phyloP scores from a whole-genome alignment of 2,797 vertebrate species.

The Chelonia mydas region DNA sequence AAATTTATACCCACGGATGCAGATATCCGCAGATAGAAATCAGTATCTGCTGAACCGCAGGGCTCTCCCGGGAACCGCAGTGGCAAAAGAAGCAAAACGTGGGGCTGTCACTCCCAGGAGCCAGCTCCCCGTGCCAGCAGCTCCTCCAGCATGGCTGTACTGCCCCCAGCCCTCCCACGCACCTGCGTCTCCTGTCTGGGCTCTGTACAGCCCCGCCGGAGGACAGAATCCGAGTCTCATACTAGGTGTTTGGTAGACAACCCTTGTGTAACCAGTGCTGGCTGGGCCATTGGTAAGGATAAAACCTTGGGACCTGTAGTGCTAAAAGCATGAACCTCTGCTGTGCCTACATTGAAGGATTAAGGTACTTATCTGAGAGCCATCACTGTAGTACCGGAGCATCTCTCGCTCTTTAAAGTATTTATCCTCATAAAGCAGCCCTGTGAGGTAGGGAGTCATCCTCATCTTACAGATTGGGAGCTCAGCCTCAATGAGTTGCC shows the following conservation, averaged over 20 bases:
- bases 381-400: not conserved
- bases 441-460: not conserved
- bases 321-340: not conserved
- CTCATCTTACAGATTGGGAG: not conserved
- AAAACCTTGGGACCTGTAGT: not conserved
- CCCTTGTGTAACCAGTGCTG: not conserved
- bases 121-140: too few relatives aligned
- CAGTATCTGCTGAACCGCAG: too few relatives aligned
- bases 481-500: not conserved
- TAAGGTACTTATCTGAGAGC: not conserved
- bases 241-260: not conserved
- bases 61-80: too few relatives aligned
- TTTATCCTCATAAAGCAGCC: too few relatives aligned
- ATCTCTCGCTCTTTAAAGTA: not conserved
- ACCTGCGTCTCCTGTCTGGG: too few relatives aligned
- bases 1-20: too few relatives aligned
- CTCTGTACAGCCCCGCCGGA: too few relatives aligned
- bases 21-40: too few relatives aligned
- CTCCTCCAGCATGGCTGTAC: too few relatives aligned
- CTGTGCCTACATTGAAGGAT: not conserved
- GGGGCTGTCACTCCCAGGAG: too few relatives aligned
- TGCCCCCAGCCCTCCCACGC: too few relatives aligned
- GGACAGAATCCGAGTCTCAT: not conserved
- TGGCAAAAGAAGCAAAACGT: too few relatives aligned
- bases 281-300: not conserved